A percentile compares a stretch with the other conserved stretches of the same genome.
These are phyloP conservation scores for Petrocephalus sullivani DNA, from an alignment of 2,797 vertebrate genomes.

Conservation along the genomic window DNA sequence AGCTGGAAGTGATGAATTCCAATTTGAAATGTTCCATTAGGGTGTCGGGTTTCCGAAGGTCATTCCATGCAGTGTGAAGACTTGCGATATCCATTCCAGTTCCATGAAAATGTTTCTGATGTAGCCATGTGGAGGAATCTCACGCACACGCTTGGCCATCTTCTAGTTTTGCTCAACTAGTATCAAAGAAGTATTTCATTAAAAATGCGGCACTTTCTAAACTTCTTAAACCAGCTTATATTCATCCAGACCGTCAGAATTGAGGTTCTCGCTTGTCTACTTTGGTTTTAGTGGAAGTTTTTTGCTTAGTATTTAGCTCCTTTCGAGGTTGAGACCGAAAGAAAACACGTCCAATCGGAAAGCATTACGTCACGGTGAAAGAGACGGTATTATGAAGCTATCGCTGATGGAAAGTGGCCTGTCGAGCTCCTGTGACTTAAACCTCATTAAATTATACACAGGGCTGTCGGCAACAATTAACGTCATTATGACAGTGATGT, in stretches of 20 bases:
- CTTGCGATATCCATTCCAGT: neutral
- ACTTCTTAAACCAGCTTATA: neutral
- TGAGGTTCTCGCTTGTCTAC: neutral
- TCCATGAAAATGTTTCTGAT: neutral
- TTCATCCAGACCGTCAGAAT: neutral
- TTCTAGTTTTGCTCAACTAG: neutral
- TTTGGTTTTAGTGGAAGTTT: neutral
- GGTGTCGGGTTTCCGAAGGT: slow-evolving; percentile 6
- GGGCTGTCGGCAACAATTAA: neutral
- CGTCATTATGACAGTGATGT: neutral
- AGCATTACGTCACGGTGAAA: neutral
- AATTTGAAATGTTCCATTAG: slow-evolving; percentile 41
- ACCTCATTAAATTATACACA: neutral
- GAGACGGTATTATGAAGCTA: neutral
- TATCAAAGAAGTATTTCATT: neutral
- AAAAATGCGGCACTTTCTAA: neutral
- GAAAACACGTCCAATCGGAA: neutral
- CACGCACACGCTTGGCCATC: neutral
- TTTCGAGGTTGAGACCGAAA: neutral
- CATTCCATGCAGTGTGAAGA: neutral
- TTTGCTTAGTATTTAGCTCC: neutral
- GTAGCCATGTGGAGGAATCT: neutral
- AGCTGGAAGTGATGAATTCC: slow-evolving; percentile 29
- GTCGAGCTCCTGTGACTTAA: neutral
- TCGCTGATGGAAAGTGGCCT: neutral